Evolutionary conservation across 1,140 invertebrate genomes (phyloP).

Genomic region (Dendrolimus punctatus): DNA sequence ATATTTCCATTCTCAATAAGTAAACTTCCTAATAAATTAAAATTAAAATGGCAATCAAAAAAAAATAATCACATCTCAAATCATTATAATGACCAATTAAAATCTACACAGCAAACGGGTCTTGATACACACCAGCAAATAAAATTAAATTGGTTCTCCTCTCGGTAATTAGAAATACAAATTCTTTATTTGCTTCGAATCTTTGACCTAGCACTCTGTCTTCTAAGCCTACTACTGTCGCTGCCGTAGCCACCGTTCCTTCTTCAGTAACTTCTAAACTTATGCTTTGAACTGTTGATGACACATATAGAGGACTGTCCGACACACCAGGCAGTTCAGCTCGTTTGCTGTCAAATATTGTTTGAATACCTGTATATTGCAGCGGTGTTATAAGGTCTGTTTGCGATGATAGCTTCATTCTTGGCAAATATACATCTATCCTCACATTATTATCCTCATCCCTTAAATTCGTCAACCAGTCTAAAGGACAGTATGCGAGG

Average conservation of each 20-base stretch:
- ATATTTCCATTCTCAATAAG: too few species aligned
- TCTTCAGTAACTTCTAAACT: conserved; percentile 83
- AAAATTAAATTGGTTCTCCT: conserved; percentile 56
- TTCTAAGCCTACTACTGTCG: conserved; percentile 74
- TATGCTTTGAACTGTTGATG: conserved; percentile 76
- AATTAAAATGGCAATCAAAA: too few species aligned
- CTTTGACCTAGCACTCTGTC: conserved; percentile 63
- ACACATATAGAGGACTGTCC: conserved; percentile 70
- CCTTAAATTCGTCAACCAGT: conserved; percentile 66
- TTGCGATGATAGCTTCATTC: conserved; percentile 74
- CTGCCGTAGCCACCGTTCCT: conserved; percentile 79
- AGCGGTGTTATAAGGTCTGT: conserved; percentile 73
- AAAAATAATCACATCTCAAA: too few species aligned
- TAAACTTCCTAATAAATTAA: too few species aligned
- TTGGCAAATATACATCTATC: conserved; percentile 75
- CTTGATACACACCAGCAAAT: conserved; percentile 62
- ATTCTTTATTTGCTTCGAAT: conserved; percentile 71
- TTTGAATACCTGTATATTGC: conserved; percentile 75
- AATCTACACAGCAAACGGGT: conserved; percentile 35
- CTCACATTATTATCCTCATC: conserved; percentile 58
- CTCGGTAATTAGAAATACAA: conserved; percentile 67
- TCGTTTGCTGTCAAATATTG: conserved; percentile 73
- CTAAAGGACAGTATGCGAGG: conserved; percentile 66
- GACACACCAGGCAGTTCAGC: conserved; percentile 79
- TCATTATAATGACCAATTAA: background rate